Evolutionary conservation across 37 sponge, comb jelly and placozoan genomes (phyloP).

Genomic region (Eunapius fragilis): DNA sequence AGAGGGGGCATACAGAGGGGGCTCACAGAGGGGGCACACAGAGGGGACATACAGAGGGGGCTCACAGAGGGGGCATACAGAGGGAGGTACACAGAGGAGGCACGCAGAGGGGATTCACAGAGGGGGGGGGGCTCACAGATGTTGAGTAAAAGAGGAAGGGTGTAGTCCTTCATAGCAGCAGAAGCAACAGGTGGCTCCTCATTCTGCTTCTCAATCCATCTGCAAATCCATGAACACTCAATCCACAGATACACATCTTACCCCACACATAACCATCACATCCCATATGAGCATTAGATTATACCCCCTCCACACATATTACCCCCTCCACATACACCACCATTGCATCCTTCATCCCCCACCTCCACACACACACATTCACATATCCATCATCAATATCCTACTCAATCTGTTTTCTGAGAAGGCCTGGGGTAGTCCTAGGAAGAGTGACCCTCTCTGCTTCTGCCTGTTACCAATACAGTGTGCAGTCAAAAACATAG

Average conservation of each 20-base stretch:
- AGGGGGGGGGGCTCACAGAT: slow-evolving; percentile 15
- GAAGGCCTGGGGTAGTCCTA: slow-evolving; percentile 47
- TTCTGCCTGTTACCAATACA: slow-evolving; percentile 11
- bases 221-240: neutral
- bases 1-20: neutral
- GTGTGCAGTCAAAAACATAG: neutral
- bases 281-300: neutral
- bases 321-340: neutral
- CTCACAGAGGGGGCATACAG: no score
- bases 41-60: neutral
- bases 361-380: neutral
- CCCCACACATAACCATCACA: neutral
- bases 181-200: slow-evolving; percentile 22
- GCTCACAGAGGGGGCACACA: no score
- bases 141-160: slow-evolving; percentile 42
- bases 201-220: slow-evolving; percentile 38
- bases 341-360: neutral
- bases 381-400: neutral
- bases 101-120: no score
- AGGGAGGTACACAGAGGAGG: no score
- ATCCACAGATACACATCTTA: no score
- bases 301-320: neutral
- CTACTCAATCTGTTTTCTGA: slow-evolving; percentile 67
- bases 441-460: slow-evolving; percentile 27
- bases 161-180: neutral